Evolutionary conservation across 2,113 vertebrate species (phyloP).

Genomic region (Pao palembangensis): DNA sequence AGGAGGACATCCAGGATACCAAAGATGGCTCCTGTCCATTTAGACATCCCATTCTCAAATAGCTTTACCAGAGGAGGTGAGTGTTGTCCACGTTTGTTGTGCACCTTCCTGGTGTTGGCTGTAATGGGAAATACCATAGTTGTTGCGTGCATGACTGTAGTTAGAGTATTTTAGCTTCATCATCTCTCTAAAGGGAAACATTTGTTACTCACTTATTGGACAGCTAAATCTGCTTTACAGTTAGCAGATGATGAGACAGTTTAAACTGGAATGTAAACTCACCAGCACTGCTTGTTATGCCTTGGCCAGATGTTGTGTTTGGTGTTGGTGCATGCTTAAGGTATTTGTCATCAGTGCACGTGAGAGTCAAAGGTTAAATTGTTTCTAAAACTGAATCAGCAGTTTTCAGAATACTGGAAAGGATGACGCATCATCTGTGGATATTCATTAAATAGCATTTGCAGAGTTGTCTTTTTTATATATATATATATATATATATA

Average conservation of each 20-base stretch:
- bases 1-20: conserved; percentile 87
- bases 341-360: conserved; percentile 27
- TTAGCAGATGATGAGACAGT: conserved; percentile 11
- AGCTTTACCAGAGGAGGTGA: conserved; percentile 96
- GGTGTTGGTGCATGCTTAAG: conserved; percentile 2
- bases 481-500: background rate
- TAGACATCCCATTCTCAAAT: conserved; percentile 93
- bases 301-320: conserved; percentile 8
- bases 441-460: background rate
- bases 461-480: background rate
- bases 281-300: conserved; percentile 14
- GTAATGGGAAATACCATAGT: background rate
- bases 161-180: background rate
- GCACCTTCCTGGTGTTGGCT: background rate
- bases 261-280: conserved; percentile 29
- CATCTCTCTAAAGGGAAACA: too few relatives aligned
- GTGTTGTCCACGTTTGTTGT: conserved; percentile 50
- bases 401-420: background rate
- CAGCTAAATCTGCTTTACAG: background rate
- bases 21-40: conserved; percentile 93
- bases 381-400: conserved; percentile 16
- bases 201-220: background rate
- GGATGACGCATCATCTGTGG: conserved; percentile 2
- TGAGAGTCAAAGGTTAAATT: conserved; percentile 19
- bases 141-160: background rate